phyloP scores from a whole-genome alignment of 2,113 vertebrate species.

The Microcebus tavaratra region DNA sequence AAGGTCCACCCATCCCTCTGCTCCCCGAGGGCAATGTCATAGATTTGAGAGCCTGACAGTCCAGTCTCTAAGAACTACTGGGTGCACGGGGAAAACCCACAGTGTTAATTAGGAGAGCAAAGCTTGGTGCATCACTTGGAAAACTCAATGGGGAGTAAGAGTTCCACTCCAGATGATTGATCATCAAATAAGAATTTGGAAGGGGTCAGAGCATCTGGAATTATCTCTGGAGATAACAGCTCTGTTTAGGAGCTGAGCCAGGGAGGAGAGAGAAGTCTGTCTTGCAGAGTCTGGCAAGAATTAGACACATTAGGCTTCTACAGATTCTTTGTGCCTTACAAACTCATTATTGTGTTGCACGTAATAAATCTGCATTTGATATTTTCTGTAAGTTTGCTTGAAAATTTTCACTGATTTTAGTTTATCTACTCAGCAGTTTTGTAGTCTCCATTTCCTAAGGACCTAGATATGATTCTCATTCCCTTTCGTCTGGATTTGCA shows the following conservation, averaged over 20 bases:
- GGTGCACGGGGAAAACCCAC: conserved; percentile 2
- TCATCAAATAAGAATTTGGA: conserved; percentile 73
- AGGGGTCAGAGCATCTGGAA: conserved; percentile 71
- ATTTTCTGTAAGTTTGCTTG: conserved; percentile 53
- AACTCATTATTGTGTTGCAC: conserved; percentile 62
- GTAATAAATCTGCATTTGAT: conserved; percentile 74
- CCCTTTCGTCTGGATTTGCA: neutral
- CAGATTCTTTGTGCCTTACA: conserved; percentile 49
- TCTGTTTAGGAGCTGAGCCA: conserved; percentile 68
- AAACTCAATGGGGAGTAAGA: conserved; percentile 49
- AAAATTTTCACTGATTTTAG: conserved; percentile 58
- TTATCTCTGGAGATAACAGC: conserved; percentile 74
- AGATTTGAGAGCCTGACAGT: conserved; percentile 54
- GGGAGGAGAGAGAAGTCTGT: conserved; percentile 62
- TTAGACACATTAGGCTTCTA: conserved; percentile 50
- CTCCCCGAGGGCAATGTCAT: conserved; percentile 1
- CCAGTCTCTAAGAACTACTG: conserved; percentile 45
- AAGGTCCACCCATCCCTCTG: neutral
- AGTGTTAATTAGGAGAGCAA: conserved; percentile 63
- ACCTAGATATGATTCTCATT: neutral
- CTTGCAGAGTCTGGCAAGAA: conserved; percentile 65
- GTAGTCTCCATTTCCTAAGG: neutral
- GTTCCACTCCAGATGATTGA: conserved; percentile 68
- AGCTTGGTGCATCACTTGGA: conserved; percentile 17
- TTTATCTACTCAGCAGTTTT: conserved; percentile 65